Evolutionary conservation across 2,113 vertebrate species (phyloP).

Genomic region (Galbula dea): DNA sequence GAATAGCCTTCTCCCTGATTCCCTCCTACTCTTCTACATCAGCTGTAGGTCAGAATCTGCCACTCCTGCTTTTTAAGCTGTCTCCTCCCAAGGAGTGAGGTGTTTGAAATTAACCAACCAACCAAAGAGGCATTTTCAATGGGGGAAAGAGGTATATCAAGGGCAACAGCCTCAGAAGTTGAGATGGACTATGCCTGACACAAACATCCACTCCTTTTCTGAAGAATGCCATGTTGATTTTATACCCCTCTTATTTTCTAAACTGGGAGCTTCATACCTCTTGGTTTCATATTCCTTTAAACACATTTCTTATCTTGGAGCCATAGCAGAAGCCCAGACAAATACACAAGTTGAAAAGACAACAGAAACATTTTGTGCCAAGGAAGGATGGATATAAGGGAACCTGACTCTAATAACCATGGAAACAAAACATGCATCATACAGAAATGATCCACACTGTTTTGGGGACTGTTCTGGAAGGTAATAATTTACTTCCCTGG

Average conservation of each 20-base stretch:
- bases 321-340: background rate
- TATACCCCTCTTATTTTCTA: background rate
- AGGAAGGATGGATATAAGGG: background rate
- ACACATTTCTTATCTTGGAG: slow-evolving; percentile 13
- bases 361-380: slow-evolving; percentile 6
- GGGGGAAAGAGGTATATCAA: background rate
- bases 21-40: background rate
- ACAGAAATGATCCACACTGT: slow-evolving; percentile 17
- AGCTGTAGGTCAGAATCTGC: background rate
- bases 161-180: background rate
- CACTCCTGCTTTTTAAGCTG: background rate
- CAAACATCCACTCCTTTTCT: background rate
- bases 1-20: background rate
- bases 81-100: accelerated
- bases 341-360: background rate
- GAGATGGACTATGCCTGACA: background rate
- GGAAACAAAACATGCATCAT: background rate
- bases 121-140: background rate
- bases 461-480: slow-evolving; percentile 24
- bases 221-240: background rate
- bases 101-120: background rate
- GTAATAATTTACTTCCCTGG: background rate
- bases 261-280: slow-evolving; percentile 5
- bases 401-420: slow-evolving; percentile 34
- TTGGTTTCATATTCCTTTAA: slow-evolving; percentile 12